phyloP scores from a whole-genome alignment of 2,797 vertebrate genomes.

The Apogon hyalosoma region DNA sequence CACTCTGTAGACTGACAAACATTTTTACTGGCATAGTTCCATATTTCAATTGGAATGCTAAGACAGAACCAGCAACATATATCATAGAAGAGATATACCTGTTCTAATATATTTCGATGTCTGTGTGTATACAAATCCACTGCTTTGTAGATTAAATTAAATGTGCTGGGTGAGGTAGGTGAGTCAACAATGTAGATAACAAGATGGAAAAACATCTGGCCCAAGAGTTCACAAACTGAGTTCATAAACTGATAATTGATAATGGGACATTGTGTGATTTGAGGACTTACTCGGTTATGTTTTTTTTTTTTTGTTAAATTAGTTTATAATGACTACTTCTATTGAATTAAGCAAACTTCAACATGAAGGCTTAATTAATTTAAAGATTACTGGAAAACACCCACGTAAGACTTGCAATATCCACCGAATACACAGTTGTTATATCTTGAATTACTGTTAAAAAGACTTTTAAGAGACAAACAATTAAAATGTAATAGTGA shows the following conservation, averaged over 20 bases:
- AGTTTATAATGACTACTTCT: not conserved
- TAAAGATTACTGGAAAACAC: constrained; percentile 1
- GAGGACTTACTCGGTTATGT: not conserved
- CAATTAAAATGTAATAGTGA: not conserved
- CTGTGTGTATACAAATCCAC: not conserved
- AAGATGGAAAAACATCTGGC: constrained; percentile 19
- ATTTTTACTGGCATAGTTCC: too few species aligned
- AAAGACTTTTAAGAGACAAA: not conserved
- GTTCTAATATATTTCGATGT: not conserved
- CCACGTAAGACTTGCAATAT: not conserved
- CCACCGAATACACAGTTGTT: not conserved
- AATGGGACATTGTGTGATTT: constrained; percentile 8
- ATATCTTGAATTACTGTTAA: not conserved
- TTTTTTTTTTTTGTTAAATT: not conserved
- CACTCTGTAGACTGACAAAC: not conserved
- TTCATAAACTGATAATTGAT: constrained; percentile 24
- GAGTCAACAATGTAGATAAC: constrained; percentile 36
- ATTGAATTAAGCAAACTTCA: not conserved
- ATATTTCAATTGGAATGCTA: too few species aligned
- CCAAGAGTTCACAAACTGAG: not conserved
- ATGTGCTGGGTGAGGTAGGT: not conserved
- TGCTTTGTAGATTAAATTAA: constrained; percentile 10
- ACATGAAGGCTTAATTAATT: not conserved
- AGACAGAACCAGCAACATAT: not conserved
- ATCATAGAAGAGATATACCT: not conserved